A percentile compares a stretch with the other conserved stretches of the same genome.
phyloP scores from a whole-genome alignment of 1,140 invertebrate species.

The Bombus confusus region DNA sequence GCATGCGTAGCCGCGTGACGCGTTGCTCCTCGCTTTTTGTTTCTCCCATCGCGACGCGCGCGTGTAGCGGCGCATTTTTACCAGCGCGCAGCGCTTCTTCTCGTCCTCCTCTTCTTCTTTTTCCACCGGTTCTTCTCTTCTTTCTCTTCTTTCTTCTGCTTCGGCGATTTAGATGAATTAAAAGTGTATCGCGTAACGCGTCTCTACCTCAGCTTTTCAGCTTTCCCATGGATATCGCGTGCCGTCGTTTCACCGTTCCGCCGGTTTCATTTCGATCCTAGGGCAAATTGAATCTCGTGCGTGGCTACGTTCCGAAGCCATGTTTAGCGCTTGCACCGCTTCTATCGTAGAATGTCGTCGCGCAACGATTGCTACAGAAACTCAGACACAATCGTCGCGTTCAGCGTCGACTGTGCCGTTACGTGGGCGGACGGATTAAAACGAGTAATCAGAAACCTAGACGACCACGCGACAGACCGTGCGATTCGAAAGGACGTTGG shows the following conservation, averaged over 20 bases:
- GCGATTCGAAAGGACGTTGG: not conserved
- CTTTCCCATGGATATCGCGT: slow-evolving; percentile 39
- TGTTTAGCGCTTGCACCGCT: not conserved
- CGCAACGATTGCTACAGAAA: not conserved
- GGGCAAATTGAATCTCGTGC: not conserved
- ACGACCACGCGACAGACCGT: not conserved
- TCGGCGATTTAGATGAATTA: slow-evolving; percentile 77
- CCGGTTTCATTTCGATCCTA: not conserved
- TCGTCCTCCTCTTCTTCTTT: not conserved
- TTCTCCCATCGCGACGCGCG: slow-evolving; percentile 28
- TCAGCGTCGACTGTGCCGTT: no score
- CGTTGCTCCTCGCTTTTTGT: slow-evolving; percentile 37
- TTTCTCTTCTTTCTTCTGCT: slow-evolving; percentile 21
- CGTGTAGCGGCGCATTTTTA: slow-evolving; percentile 12
- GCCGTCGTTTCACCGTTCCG: not conserved
- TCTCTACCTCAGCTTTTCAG: slow-evolving; percentile 40
- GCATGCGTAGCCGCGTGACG: slow-evolving; percentile 23
- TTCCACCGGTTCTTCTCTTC: not conserved
- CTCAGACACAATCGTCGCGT: not conserved
- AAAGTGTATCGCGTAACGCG: slow-evolving; percentile 51
- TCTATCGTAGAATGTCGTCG: not conserved
- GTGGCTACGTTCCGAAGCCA: no score
- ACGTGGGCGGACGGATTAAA: not conserved
- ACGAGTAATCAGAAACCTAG: not conserved
- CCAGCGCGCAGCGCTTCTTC: not conserved